Base-by-base conservation (phyloP, 1,140 invertebrate genomes). In the Riptortus pedestris region DNA sequence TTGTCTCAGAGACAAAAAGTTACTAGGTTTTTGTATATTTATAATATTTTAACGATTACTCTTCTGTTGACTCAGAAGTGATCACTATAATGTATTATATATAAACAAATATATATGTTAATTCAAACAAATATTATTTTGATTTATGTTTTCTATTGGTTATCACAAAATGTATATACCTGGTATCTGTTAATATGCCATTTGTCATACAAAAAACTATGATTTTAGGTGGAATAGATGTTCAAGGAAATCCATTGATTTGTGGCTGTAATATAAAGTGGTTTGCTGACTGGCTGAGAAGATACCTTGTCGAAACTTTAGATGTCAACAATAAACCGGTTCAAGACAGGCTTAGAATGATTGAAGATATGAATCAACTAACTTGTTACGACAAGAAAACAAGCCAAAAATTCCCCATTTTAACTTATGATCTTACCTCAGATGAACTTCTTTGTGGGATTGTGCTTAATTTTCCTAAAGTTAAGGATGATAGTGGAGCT, bases 281-380 rank as follows among this genome's bases (percentile, higher is more conserved):
- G 65, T 33, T 66, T 14, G 60, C 61, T 20, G 18, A 51, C n/a
- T 66, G 65, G 65, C 43, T 63, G 43, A 62, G 62, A 16, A 45
- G 65, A 22, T 52, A 66, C 52, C 24, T 60, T 0, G 22, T 18
- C 12, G 65, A 66, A 62, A 27, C 29, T 22, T 26, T 51, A 1
- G 24, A 43, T 20, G 43, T 43, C 22, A 26, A 43, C 28, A 1
- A 14, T 4, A n/a, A 24, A 24, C 11, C 33, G 5, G 3, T 45
- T 14, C 16, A 61, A 38, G 26, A 16, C 5, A 59, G 31, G 18
- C 14, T 33, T 4, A n/a, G n/a, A 59, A 14, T 31, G 11, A 24
- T 59, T 2, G 28, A 31, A 24, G 26, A 11, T n/a, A 31, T 59
- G 57, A 31, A 29, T n/a, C 16, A 31, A 11, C 20, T 38, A 0